Percentiles rank a stretch among this genome's conserved stretches.
phyloP scores from a whole-genome alignment of 2,888 invertebrate genomes.

The Pediacus dermestoides region DNA sequence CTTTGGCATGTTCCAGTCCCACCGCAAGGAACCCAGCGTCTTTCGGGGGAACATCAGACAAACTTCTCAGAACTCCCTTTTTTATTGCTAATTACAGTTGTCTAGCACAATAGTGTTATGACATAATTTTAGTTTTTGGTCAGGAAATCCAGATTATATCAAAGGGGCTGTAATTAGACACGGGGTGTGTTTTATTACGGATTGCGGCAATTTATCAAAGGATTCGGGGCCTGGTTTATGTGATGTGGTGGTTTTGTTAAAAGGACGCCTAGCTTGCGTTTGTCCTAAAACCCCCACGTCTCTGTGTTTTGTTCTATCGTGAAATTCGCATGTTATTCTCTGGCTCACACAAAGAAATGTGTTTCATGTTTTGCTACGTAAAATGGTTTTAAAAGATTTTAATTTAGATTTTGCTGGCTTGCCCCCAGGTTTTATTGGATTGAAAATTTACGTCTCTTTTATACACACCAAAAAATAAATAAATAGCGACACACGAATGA shows the following conservation, averaged over 20 bases:
- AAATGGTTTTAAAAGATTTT: conserved; percentile 7
- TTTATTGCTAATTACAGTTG: too few species aligned
- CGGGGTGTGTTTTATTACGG: conserved; percentile 24
- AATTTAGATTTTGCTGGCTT: conserved; percentile 6
- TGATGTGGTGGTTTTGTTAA: conserved; percentile 5
- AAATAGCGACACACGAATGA: too few species aligned
- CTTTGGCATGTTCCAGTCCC: too few species aligned
- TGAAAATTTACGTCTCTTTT: too few species aligned
- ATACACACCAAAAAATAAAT: too few species aligned
- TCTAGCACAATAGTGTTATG: not conserved
- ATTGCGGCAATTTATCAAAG: conserved; percentile 12
- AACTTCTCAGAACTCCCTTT: too few species aligned
- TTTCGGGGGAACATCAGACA: too few species aligned
- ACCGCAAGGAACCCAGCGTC: too few species aligned
- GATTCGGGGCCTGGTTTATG: conserved; percentile 8
- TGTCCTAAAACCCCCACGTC: conserved; percentile 7
- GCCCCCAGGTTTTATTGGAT: too few species aligned
- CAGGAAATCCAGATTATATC: conserved; percentile 18
- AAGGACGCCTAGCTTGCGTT: conserved; percentile 5
- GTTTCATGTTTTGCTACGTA: conserved; percentile 3
- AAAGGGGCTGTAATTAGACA: conserved; percentile 25
- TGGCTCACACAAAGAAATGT: not conserved
- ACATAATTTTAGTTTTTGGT: conserved; percentile 1
- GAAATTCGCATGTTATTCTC: not conserved
- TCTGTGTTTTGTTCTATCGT: conserved; percentile 1